Base-by-base conservation (phyloP, 1,140 invertebrate species). In the Nebria ingens region DNA sequence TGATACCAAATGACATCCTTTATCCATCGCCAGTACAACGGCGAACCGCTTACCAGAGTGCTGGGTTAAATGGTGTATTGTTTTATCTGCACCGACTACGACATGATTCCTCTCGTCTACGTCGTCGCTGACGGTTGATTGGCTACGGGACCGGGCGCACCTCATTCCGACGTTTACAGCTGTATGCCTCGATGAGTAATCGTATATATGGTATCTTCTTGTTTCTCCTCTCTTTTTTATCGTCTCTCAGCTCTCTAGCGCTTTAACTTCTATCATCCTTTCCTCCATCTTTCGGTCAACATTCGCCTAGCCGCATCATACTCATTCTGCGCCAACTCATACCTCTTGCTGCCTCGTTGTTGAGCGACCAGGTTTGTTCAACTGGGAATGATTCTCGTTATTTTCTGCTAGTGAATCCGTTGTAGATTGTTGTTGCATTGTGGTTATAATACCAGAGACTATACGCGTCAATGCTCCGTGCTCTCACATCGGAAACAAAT, bases 151-250 rank as follows among this genome's bases (percentile, higher is more conserved):
- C 40, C 4, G 40, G 40, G 15, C 9, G 4, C 17, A 45, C 9
- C 40, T 45, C 40, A 17, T 6, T 29, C 6, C 40, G 17, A 34
- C 17, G 17, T 45, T 45, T 45, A 45, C 40, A 45, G 40, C 17
- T 45, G 40, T 45, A 45, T 45, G 40, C 40, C 40, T 17, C 40
- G 40, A 45, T 45, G 40, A 45, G 40, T 45, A 45, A 45, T 45
- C 40, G 6, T 45, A 45, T 45, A 45, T 34, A n/a, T 29, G 25
- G 13, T 29, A 29, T 29, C 25, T 4, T 29, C n/a, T n/a, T n/a
- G n/a, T n/a, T n/a, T n/a, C n/a, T n/a, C n/a, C n/a, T n/a, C n/a
- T n/a, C n/a, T n/a, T 34, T 34, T 34, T 34, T 34, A 6, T n/a
- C 25, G 25, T 34, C 25, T 34, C 25, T 9, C n/a, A n/a, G 25